Evolutionary conservation across 1,140 invertebrate genomes (phyloP).

Genomic region (Mactra quadrangularis): DNA sequence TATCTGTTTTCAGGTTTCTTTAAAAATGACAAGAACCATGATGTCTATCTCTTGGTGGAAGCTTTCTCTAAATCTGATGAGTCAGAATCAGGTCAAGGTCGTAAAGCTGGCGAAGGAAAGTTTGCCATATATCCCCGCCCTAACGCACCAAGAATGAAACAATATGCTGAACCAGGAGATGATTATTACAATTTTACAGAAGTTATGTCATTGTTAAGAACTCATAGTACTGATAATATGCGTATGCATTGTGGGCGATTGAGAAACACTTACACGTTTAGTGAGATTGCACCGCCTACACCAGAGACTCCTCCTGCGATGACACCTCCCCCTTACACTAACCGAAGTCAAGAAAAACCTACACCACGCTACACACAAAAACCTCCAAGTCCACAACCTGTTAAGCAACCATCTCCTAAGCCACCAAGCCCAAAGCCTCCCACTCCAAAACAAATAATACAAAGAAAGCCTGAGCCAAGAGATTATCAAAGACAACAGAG

Average conservation of each 20-base stretch:
- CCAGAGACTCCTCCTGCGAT: slow-evolving; percentile 51
- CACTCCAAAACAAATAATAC: slow-evolving; percentile 2
- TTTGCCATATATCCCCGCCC: slow-evolving; percentile 81
- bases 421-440: not conserved
- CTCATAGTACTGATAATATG: slow-evolving; percentile 71
- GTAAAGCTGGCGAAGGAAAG: slow-evolving; percentile 80
- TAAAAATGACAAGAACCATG: slow-evolving; percentile 81
- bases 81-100: slow-evolving; percentile 67
- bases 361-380: slow-evolving; percentile 11
- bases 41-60: slow-evolving; percentile 80
- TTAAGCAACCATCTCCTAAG: slow-evolving; percentile 12
- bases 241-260: slow-evolving; percentile 82
- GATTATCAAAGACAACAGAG: slow-evolving; percentile 7
- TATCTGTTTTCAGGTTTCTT: slow-evolving; percentile 76
- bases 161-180: slow-evolving; percentile 76
- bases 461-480: not conserved
- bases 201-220: slow-evolving; percentile 74
- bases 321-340: slow-evolving; percentile 44
- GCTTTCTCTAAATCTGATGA: slow-evolving; percentile 72
- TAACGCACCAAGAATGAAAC: slow-evolving; percentile 78
- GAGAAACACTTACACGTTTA: slow-evolving; percentile 71
- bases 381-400: slow-evolving; percentile 28
- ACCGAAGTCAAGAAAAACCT: slow-evolving; percentile 43
- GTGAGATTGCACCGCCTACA: slow-evolving; percentile 66
- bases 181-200: slow-evolving; percentile 78